Conservation (phyloP, 1,140 invertebrate genomes). For the Delia radicum region DNA sequence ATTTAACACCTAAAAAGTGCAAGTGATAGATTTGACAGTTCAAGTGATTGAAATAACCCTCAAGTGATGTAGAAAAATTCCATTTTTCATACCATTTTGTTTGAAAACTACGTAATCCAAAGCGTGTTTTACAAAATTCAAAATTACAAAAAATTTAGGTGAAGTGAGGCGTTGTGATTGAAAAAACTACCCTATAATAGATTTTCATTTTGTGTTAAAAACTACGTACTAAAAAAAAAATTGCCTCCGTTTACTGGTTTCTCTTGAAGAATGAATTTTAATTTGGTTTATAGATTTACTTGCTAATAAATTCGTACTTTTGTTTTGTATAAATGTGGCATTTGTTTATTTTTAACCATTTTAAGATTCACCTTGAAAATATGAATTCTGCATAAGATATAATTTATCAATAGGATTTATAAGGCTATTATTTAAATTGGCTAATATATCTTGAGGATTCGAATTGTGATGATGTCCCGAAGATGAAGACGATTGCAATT, state of each 20-base stretch:
- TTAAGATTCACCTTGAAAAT: conserved; percentile 65
- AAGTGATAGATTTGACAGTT: too few relatives aligned
- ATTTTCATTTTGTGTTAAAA: background rate
- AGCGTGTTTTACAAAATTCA: too few relatives aligned
- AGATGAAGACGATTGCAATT: conserved; percentile 61
- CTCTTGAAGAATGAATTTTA: background rate
- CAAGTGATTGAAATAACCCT: too few relatives aligned
- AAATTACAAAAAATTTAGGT: background rate
- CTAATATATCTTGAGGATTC: conserved; percentile 56
- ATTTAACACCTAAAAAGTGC: too few relatives aligned
- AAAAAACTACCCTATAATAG: background rate
- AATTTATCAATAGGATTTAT: conserved; percentile 96
- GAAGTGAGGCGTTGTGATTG: background rate
- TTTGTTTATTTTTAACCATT: background rate
- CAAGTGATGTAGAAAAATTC: too few relatives aligned
- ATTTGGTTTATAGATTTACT: conserved; percentile 17
- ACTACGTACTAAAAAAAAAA: background rate
- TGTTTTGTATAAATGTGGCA: conserved; percentile 19
- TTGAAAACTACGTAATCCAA: too few relatives aligned
- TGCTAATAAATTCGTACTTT: conserved; percentile 53
- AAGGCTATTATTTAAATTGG: conserved; percentile 64
- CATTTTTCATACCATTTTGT: too few relatives aligned
- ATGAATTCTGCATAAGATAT: conserved; percentile 96
- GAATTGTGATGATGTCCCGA: conserved; percentile 60
- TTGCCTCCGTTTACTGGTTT: background rate